These are phyloP conservation scores for Scotopteryx bipunctaria DNA, from an alignment of 2,888 invertebrate species.

Conservation along the genomic window DNA sequence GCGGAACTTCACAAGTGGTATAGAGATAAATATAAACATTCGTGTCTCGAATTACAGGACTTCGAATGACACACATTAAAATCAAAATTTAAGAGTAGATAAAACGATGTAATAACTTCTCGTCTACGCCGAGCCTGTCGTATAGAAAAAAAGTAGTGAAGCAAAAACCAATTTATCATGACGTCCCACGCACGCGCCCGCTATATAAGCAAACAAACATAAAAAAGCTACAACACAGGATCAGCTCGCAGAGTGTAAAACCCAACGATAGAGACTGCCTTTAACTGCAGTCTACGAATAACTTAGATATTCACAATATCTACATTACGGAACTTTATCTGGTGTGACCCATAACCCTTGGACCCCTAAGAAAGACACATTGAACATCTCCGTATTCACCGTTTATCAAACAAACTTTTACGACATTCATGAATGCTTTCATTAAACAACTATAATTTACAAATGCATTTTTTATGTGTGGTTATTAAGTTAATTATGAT, in stretches of 20 bases:
- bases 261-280: slow-evolving; percentile 78
- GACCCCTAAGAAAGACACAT: slow-evolving; percentile 63
- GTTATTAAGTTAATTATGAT: slow-evolving; percentile 25
- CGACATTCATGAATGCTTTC: slow-evolving; percentile 22
- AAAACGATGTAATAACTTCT: slow-evolving; percentile 64
- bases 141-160: slow-evolving; percentile 66
- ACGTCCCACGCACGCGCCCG: slow-evolving; percentile 75
- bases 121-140: slow-evolving; percentile 72
- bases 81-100: slow-evolving; percentile 46
- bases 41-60: slow-evolving; percentile 45
- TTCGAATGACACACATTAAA: slow-evolving; percentile 56
- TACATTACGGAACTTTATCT: slow-evolving; percentile 81
- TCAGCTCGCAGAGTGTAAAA: slow-evolving; percentile 77
- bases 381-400: slow-evolving; percentile 60
- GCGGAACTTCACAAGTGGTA: slow-evolving; percentile 47
- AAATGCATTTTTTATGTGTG: slow-evolving; percentile 22
- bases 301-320: slow-evolving; percentile 83
- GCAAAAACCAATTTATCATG: slow-evolving; percentile 78
- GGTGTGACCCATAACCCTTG: slow-evolving; percentile 66
- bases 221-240: slow-evolving; percentile 65
- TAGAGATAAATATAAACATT: slow-evolving; percentile 41
- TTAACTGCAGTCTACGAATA: slow-evolving; percentile 72
- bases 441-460: slow-evolving; percentile 27
- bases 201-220: slow-evolving; percentile 73
- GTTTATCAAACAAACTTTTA: slow-evolving; percentile 51